phyloP scores from a whole-genome alignment of 2,113 vertebrate genomes.

The Calidris pygmaea region DNA sequence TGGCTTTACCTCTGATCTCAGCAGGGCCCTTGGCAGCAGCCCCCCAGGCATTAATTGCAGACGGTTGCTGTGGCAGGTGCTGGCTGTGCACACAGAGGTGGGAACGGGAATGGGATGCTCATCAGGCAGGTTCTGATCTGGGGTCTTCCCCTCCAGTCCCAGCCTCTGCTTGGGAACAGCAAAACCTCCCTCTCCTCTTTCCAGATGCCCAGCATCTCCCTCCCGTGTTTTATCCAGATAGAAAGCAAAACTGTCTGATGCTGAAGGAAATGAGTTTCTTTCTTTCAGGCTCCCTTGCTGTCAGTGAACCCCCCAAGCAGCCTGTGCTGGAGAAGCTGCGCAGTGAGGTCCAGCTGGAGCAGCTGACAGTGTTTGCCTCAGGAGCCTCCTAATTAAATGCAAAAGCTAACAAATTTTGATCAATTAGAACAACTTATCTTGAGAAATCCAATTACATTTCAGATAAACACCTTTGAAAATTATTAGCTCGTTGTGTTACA shows the following conservation, averaged over 20 bases:
- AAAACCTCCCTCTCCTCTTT: background rate
- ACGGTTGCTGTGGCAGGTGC: too few relatives aligned
- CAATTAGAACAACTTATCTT: background rate
- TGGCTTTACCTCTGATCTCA: background rate
- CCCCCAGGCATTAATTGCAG: background rate
- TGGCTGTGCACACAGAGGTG: background rate
- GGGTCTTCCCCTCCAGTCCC: background rate
- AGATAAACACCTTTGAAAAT: background rate
- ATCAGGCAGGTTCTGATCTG: background rate
- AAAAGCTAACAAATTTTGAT: background rate
- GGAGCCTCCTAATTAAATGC: background rate
- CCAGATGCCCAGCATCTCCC: background rate
- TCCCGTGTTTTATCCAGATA: background rate
- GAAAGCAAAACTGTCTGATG: background rate
- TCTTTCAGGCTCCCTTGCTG: background rate
- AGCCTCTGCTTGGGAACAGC: background rate
- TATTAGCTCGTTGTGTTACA: background rate
- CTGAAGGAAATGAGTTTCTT: background rate
- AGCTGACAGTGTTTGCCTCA: background rate
- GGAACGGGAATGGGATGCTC: background rate
- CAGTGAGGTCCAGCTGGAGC: background rate
- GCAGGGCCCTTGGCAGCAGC: background rate
- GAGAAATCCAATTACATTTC: background rate
- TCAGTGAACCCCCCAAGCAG: background rate
- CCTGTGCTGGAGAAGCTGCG: background rate